Evolutionary conservation across 2,797 vertebrate genomes (phyloP), one percentile per base, ranked within the genome.

Genomic region (Pogoniulus pusillus): DNA sequence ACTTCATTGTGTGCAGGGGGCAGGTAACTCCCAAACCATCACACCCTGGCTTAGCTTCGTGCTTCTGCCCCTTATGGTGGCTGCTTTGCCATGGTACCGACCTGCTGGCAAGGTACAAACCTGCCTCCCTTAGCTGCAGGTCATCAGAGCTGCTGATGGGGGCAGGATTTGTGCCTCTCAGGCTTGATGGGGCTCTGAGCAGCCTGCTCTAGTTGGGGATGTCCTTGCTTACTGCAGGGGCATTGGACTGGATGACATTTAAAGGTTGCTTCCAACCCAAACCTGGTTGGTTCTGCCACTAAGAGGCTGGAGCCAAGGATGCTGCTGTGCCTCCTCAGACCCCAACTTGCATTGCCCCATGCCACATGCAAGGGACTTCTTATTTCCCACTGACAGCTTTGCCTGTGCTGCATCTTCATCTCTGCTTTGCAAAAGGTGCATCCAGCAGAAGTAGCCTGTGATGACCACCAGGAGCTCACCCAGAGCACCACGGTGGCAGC

Each of bases 381-480:
- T 1, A 0, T 10, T 10, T 9, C 81, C 80, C 2, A 1, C 45
- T 14, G 8, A 27, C 20, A 4, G 27, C 64, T 43, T 47, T 16
- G 23, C 80, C 59, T 2, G 10, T 0, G 57, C 71, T 0, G 0
- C 74, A 5, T 4, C 74, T 6, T 12, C 23, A 5, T 0, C 39
- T 4, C 3, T 0, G 0, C 43, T 37, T 43, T 1, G 66, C 45
- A 17, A 27, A 10, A 20, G 63, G 5, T 22, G 49, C 34, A 0
- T 0, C 13, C 19, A 8, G 24, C 24, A 11, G 6, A 16, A 4
- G 1, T 1, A 5, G 5, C 23, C 30, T 1, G 16, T 2, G 2
- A 1, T 0, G 32, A 22, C 9, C 5, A 0, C 0, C 3, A 7
- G 32, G 78, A 71, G 79, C 85, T 49, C 27, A 9, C 54, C 68